Evolutionary conservation across 2,113 vertebrate species (phyloP), one percentile per base, ranked within the genome.

Genomic region (Mormyrus lacerda): DNA sequence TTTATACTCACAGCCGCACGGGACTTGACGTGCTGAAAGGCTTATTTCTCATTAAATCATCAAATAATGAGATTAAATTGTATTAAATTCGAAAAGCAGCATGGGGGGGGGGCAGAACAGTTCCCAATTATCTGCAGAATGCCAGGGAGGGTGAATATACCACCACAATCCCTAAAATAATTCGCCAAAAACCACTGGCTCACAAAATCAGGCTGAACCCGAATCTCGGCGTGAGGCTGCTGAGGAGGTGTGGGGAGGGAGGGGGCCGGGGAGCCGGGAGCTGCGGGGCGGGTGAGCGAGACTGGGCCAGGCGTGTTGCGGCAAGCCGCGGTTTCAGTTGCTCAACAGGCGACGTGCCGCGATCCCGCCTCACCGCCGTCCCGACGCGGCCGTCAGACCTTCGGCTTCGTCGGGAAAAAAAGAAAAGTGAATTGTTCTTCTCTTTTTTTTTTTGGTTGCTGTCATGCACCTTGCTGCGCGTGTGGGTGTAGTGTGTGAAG

Each of bases 271-370:
- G 15, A 21, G 19, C 51, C 0, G 47, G 61, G 24, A 1, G 42
- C n/a, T 3, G n/a, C 47, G 69, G 69, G 45, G 88, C 24, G 61
- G 88, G n/a, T 31, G 31, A 76, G 83, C 1, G 69, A 76, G 69
- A 76, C 69, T 76, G 35, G 91, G 88, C 61, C 21, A 82, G 93
- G 90, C 95, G 94, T 93, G 96, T 94, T 91, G 53, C 21, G 93
- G 94, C 96, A 93, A 93, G 96, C 91, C 89, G 39, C 9, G 93
- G 95, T 96, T 95, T 96, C 96, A 95, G 94, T 96, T 96, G 95
- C 94, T 92, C 92, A 91, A 45, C 90, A 88, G 93, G 94, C 96
- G 95, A 95, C 89, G 87, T 88, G 89, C 90, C 85, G 24, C 19
- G 69, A 93, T 94, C 90, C 90, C 86, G 7, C 73, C n/a, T 13